Evolutionary conservation across 2,797 vertebrate genomes (phyloP), one percentile per base, ranked within the genome.

Genomic region (Sarcoramphus papa): DNA sequence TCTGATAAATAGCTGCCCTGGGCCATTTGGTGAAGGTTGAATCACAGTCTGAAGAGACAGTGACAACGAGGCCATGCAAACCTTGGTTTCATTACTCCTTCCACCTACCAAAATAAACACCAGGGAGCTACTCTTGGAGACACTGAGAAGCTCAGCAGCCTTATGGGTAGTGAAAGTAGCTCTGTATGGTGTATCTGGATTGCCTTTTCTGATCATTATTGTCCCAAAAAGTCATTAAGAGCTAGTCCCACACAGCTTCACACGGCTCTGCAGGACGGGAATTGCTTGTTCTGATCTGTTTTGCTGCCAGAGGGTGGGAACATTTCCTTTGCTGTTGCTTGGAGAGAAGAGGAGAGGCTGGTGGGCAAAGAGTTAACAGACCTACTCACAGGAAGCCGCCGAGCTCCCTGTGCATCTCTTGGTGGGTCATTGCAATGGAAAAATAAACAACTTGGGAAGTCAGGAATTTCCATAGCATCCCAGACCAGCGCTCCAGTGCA

Each of bases 371-470:
- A 69, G 92, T 96, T 95, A 95, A 93, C 22, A 76, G 43, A 43
- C 19, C n/a, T 84, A 22, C 70, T 79, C 41, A 72, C 68, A 83
- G 84, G 86, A 94, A 91, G 78, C 22, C 0, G 2, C 48, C 2
- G 33, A 65, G 41, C 63, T 91, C 73, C 59, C 51, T 73, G 47
- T 79, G 74, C 90, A 94, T 94, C 90, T 89, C 77, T 80, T 92
- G 67, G 56, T 92, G 86, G 94, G 79, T 93, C 53, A 48, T 24
- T 93, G 84, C 84, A 93, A 47, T 93, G 90, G 86, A 75, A 95
- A 96, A 95, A 94, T 64, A 95, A 97, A 95, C 83, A 95, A 28
- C 68, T 85, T 15, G 2, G 90, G 93, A 94, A 96, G 90, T 77
- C 77, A 85, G 86, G 83, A 95, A 95, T 95, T 96, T 69, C 92